These are phyloP conservation scores for Saguinus midas DNA, from an alignment of 2,113 vertebrate genomes.

Conservation along the genomic window DNA sequence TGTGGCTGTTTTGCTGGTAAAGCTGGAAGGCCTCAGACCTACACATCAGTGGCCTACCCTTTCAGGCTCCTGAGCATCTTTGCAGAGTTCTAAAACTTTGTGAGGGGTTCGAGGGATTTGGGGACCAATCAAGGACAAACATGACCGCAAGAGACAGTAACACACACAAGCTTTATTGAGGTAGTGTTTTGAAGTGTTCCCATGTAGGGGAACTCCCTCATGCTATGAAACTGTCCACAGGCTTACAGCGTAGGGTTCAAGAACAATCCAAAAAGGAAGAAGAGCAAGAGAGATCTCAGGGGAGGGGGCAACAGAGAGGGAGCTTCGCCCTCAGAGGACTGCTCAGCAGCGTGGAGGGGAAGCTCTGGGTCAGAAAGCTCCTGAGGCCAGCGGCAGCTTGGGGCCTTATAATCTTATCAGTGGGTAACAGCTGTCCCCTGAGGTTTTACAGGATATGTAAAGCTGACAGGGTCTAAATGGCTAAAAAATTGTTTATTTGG, in stretches of 20 bases:
- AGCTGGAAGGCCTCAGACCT: neutral
- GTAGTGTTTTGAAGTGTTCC: neutral
- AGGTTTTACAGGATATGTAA: neutral
- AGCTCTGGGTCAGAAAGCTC: neutral
- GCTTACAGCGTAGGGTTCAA: neutral
- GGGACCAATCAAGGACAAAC: neutral
- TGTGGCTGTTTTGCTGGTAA: neutral
- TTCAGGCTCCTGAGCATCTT: neutral
- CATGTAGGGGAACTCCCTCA: neutral
- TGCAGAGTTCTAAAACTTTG: neutral
- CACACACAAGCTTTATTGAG: neutral
- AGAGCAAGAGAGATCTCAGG: neutral
- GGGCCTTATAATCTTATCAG: neutral
- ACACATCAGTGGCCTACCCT: rapidly evolving
- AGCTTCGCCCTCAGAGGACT: neutral
- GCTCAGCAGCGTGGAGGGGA: rapidly evolving
- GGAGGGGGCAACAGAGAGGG: neutral
- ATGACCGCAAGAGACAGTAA: neutral
- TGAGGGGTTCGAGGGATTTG: no score
- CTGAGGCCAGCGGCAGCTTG: rapidly evolving
- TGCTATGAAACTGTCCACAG: no score
- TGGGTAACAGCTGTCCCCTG: neutral
- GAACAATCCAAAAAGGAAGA: neutral
- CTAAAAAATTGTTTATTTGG: neutral
- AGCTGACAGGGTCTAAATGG: neutral